phyloP scores from a whole-genome alignment of 1,140 invertebrate species.

The Magallana ariakensis region DNA sequence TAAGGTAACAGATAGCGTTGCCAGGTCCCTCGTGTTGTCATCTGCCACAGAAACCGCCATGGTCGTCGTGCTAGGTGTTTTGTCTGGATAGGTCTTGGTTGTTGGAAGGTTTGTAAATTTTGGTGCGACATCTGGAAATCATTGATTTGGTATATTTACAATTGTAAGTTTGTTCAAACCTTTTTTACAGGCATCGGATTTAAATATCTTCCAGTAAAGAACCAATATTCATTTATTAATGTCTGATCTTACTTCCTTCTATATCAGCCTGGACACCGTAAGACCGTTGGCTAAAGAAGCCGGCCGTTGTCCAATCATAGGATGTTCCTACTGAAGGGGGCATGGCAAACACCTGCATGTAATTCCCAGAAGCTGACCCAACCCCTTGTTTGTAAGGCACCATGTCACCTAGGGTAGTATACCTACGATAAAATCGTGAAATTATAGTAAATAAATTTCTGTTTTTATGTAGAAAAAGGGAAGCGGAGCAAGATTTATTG shows the following conservation, averaged over 20 bases:
- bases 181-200: too few species aligned
- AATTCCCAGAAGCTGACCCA: background rate
- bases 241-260: background rate
- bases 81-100: conserved; percentile 38
- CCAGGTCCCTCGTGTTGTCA: background rate
- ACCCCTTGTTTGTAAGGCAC: conserved; percentile 18
- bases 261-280: conserved; percentile 22
- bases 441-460: background rate
- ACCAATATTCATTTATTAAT: too few species aligned
- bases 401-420: conserved; percentile 33
- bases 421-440: background rate
- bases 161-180: too few species aligned
- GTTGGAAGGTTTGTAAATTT: conserved; percentile 38
- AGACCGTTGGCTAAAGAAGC: background rate
- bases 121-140: background rate
- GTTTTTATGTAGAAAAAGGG: background rate
- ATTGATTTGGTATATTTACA: too few species aligned
- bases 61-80: conserved; percentile 10
- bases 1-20: conserved; percentile 28
- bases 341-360: background rate
- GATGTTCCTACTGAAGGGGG: conserved; percentile 3
- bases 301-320: background rate
- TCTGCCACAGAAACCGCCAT: conserved; percentile 4
- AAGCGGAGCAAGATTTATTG: too few species aligned
- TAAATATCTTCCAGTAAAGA: too few species aligned